Conservation (phyloP, 2,797 vertebrate species). For the Diplodus sargus region DNA sequence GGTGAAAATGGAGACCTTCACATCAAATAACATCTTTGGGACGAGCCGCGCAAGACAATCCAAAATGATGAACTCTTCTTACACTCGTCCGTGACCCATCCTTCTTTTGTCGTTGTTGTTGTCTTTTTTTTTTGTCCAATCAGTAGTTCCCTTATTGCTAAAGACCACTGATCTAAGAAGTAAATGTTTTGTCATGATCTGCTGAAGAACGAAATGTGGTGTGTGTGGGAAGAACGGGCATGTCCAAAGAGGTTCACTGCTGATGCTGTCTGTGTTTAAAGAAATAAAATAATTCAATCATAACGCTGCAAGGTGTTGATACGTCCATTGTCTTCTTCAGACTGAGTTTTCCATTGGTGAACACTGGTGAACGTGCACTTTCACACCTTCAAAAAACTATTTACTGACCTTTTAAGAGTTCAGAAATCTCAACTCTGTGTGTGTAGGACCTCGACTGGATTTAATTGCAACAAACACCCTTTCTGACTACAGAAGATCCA, state of each 20-base stretch:
- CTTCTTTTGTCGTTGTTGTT: conserved; percentile 28
- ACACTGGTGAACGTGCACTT: too few species aligned
- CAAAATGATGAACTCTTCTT: conserved; percentile 58
- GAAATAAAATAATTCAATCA: conserved; percentile 68
- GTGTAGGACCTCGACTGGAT: too few species aligned
- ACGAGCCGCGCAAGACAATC: conserved; percentile 74
- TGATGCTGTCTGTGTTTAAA: conserved; percentile 74
- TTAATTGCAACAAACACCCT: too few species aligned
- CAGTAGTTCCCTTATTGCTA: conserved; percentile 58
- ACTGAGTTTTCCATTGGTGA: neutral
- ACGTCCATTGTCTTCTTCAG: neutral
- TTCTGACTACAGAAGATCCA: too few species aligned
- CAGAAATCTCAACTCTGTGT: too few species aligned
- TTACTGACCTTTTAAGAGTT: too few species aligned
- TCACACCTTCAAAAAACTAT: too few species aligned
- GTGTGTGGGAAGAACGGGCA: conserved; percentile 35
- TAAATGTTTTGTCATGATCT: conserved; percentile 73
- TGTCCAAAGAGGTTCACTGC: conserved; percentile 60
- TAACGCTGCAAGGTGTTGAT: conserved; percentile 13
- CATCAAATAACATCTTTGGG: conserved; percentile 37
- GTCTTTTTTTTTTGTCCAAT: conserved; percentile 51
- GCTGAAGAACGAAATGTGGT: conserved; percentile 64
- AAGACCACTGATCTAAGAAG: conserved; percentile 70
- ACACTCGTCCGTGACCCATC: conserved; percentile 30
- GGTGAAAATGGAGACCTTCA: conserved; percentile 42